Percentiles rank a stretch among this genome's conserved stretches.
phyloP scores from a whole-genome alignment of 2,888 invertebrate species.

The Geophilus truncorum region DNA sequence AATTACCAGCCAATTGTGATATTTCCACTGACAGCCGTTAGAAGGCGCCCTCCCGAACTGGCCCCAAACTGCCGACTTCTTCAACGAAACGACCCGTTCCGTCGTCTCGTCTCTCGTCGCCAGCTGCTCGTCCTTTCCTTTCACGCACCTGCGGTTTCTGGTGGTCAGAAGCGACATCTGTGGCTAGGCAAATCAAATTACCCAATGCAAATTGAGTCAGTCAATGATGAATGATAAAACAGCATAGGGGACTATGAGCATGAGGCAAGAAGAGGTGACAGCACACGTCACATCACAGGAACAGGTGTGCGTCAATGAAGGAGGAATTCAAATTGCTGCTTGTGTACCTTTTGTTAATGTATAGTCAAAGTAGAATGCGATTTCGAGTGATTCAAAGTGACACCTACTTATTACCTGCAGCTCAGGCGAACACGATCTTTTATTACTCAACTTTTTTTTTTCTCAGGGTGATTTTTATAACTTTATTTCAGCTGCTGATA shows the following conservation, averaged over 20 bases:
- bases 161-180: background rate
- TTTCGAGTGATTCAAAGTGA: background rate
- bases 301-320: background rate
- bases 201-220: no score
- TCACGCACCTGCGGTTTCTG: background rate
- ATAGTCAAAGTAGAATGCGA: background rate
- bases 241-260: background rate
- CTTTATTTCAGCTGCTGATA: background rate
- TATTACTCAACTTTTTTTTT: background rate
- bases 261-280: background rate
- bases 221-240: background rate
- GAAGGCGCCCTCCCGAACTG: background rate
- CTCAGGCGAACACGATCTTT: background rate
- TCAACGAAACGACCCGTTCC: background rate
- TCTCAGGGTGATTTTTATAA: no score
- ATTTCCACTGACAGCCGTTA: slow-evolving; percentile 30
- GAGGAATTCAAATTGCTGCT: background rate
- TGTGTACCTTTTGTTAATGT: background rate
- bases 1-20: slow-evolving; percentile 34
- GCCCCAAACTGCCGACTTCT: no score
- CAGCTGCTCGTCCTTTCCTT: slow-evolving; percentile 1
- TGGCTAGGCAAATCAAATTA: no score
- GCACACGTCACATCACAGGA: background rate
- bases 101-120: background rate
- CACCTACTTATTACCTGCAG: background rate